Base-by-base conservation (phyloP, 53 echinoderm and acorn worm genomes). In the Holothuria scabra region DNA sequence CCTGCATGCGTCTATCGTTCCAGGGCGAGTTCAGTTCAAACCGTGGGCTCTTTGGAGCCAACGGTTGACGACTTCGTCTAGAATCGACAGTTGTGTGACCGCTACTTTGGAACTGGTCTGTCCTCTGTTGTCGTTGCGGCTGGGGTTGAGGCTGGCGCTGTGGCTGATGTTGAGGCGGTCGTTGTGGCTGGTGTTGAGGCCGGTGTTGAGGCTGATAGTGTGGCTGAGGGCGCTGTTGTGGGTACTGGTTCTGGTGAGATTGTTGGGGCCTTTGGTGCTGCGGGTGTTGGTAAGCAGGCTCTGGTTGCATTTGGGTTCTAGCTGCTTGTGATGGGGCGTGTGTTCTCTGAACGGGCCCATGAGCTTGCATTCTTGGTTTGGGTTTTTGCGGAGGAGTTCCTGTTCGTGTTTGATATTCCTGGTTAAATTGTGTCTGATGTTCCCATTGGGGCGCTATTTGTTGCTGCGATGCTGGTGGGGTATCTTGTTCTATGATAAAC, bases 31-130 rank as follows among this genome's bases (percentile, higher is more conserved):
- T 78, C 31, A 33, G 58, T 31, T 55, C 78, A 48, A 81, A 61
- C 11, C 82, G 82, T 0, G 82, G 35, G 64, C 62, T 63, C 38
- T 61, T 81, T 5, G 82, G 82, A 11, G 82, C 46, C 28, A 63
- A 22, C 7, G 82, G 82, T 61, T 61, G 62, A 26, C 82, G 62
- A 31, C 35, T 32, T 1, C 82, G 37, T 13, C 82, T n/a, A 35
- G 82, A 61, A 28, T 81, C 82, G 46, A 81, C 82, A 18, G 82
- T 33, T 19, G 82, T 81, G 82, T 81, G 44, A 25, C 82, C 65
- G 11, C 37, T 61, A 14, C 30, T n/a, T n/a, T 35, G 33, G 71
- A 29, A 37, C 71, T 30, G 32, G 28, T 70, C 28, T 13, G 71
- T 12, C 37, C 28, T 38, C 23, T 70, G 33, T 32, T 37, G 22